Conservation (phyloP, 2,113 vertebrate genomes). For the Brachirus orientalis region DNA sequence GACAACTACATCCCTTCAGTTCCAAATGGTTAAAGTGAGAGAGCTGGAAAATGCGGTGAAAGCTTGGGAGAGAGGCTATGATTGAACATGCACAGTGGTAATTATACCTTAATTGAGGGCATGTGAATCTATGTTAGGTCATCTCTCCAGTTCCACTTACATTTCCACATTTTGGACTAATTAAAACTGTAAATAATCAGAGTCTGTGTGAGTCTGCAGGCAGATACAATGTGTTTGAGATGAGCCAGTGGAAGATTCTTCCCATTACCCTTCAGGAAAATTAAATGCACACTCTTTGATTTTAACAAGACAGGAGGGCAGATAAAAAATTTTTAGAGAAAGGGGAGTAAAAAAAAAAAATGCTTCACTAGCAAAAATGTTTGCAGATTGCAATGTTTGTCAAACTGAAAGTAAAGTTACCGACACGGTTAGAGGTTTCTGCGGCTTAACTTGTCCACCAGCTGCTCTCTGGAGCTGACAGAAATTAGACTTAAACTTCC, state of each 20-base stretch:
- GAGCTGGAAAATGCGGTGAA: conserved; percentile 26
- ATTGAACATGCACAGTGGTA: conserved; percentile 67
- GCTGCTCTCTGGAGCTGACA: conserved; percentile 41
- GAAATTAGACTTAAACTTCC: conserved; percentile 45
- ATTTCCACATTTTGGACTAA: conserved; percentile 79
- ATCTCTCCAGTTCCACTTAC: conserved; percentile 78
- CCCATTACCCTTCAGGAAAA: conserved; percentile 56
- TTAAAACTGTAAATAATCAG: conserved; percentile 82
- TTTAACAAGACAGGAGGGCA: conserved; percentile 62
- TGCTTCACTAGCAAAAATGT: conserved; percentile 56
- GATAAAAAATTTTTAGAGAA: conserved; percentile 52
- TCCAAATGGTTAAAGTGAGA: background rate
- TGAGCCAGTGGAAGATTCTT: conserved; percentile 39
- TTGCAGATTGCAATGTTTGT: conserved; percentile 33
- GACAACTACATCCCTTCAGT: conserved; percentile 23
- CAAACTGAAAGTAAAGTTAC: conserved; percentile 60
- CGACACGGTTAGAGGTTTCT: conserved; percentile 24
- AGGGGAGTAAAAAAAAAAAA: conserved; percentile 39
- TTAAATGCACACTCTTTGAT: conserved; percentile 65
- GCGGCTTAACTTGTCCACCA: conserved; percentile 22
- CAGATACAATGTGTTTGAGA: conserved; percentile 40
- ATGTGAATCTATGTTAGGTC: conserved; percentile 79
- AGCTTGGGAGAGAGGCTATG: conserved; percentile 29
- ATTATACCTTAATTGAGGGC: conserved; percentile 82
- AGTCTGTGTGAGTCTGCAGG: conserved; percentile 2